Percentiles rank a stretch among this genome's conserved stretches.
Evolutionary conservation across 2,797 vertebrate genomes (phyloP).

Genomic region (Lophotriccus pileatus): DNA sequence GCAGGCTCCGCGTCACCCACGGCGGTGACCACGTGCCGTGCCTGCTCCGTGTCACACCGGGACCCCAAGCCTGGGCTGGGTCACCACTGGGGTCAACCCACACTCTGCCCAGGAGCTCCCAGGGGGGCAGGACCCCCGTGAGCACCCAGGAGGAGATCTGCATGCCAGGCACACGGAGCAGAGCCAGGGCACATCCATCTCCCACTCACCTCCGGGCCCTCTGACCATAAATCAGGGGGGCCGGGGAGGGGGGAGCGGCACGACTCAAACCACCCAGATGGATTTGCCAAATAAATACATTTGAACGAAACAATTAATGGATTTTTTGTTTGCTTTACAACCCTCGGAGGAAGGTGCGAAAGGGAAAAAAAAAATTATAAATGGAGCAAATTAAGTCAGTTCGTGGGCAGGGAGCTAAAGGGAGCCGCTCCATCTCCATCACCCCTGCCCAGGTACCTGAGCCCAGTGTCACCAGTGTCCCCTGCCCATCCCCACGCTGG

Average conservation of each 20-base stretch:
- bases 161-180: neutral
- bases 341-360: constrained; percentile 49
- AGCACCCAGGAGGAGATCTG: neutral
- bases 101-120: neutral
- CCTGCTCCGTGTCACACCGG: accelerated
- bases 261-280: constrained; percentile 43
- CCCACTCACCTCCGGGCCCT: neutral
- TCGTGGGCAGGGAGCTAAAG: neutral
- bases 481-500: accelerated
- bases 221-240: constrained; percentile 51
- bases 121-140: accelerated
- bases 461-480: neutral
- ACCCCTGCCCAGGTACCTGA: neutral
- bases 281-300: constrained; percentile 72
- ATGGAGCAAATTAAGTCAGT: constrained; percentile 53
- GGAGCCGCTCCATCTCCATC: neutral
- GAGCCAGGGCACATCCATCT: constrained; percentile 24
- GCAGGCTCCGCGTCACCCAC: neutral
- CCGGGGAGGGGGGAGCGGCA: neutral
- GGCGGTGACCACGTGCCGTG: neutral
- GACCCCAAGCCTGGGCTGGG: accelerated
- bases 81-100: neutral
- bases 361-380: constrained; percentile 55
- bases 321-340: constrained; percentile 46
- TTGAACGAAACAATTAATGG: constrained; percentile 69